A percentile compares a stretch with the other conserved stretches of the same genome.
phyloP scores from a whole-genome alignment of 2,797 vertebrate species.

The Furcifer pardalis region DNA sequence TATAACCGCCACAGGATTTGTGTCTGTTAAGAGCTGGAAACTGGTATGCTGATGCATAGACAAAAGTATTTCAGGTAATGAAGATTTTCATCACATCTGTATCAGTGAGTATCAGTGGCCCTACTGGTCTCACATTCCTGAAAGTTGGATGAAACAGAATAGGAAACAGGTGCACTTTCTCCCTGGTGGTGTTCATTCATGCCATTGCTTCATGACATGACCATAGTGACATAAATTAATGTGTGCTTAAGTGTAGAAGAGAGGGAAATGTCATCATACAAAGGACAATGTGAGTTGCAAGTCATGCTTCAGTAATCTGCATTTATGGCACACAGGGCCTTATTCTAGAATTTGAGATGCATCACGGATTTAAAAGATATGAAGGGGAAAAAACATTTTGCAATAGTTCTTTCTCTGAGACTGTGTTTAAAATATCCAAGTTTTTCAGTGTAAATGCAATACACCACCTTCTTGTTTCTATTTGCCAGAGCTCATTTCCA shows the following conservation, averaged over 20 bases:
- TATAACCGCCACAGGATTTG: background rate
- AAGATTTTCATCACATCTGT: background rate
- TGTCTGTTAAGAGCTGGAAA: background rate
- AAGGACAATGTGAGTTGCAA: conserved; percentile 56
- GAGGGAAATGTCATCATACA: conserved; percentile 50
- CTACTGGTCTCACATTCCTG: conserved; percentile 37
- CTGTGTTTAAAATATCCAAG: conserved; percentile 41
- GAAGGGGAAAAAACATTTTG: conserved; percentile 16
- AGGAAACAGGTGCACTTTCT: conserved; percentile 46
- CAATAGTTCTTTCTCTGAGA: conserved; percentile 13
- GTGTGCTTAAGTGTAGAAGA: conserved; percentile 33
- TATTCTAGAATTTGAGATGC: conserved; percentile 50
- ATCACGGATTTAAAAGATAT: conserved; percentile 39
- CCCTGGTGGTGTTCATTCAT: conserved; percentile 57
- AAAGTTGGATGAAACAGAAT: conserved; percentile 53
- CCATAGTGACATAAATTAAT: conserved; percentile 68
- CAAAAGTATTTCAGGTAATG: background rate
- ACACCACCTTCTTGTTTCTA: conserved; percentile 55
- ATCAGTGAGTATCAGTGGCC: no score
- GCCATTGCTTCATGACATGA: conserved; percentile 59
- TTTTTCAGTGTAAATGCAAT: conserved; percentile 8
- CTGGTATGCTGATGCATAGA: background rate
- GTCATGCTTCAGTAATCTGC: conserved; percentile 56
- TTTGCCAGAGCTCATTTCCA: conserved; percentile 46
- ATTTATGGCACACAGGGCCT: conserved; percentile 57